Base-by-base conservation (phyloP, 2,797 vertebrate species). In the Sebastiscus tertius region DNA sequence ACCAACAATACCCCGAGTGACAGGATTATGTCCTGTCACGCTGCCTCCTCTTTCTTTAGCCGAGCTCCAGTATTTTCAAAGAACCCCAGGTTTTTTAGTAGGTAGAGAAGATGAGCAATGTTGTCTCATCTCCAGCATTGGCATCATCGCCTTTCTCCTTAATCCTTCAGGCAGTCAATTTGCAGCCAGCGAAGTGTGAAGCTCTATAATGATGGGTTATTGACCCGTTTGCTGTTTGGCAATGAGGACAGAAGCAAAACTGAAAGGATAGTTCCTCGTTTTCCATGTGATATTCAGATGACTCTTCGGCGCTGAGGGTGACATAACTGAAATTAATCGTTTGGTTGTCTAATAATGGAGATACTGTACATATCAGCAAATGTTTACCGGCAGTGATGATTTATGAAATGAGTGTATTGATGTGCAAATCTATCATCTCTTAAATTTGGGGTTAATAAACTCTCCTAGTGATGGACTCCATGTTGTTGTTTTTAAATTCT, bases 101-200 rank as follows among this genome's bases (percentile, higher is more conserved):
- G 81, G 88, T 87, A 88, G 86, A 85, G 88, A 93, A 94, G 93
- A 96, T 95, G 94, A 95, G 94, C 92, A 87, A 92, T 92, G 93
- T 92, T 93, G 93, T 95, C 91, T 94, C 91, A 88, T 95, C 94
- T 93, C 89, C 87, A 84, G 87, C 88, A 83, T 79, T 93, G 94
- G 91, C 93, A 93, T 95, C 93, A 92, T 94, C 88, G 90, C 89
- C 88, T 93, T 93, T 94, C 85, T 93, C 93, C 91, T 95, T 96
- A 96, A 96, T 96, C 94, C 96, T 94, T 94, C 93, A 93, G 96
- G 96, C 96, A 95, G 94, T 96, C 96, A 93, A 96, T 96, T 96
- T 95, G 93, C 84, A 94, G 91, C 80, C 94, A 95, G 89, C 73
- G 82, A 91, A 93, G 93, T 95, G 95, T 96, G 96, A 96, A 94